Conservation (phyloP, 2,888 invertebrate genomes). For the Epinotia demarniana region DNA sequence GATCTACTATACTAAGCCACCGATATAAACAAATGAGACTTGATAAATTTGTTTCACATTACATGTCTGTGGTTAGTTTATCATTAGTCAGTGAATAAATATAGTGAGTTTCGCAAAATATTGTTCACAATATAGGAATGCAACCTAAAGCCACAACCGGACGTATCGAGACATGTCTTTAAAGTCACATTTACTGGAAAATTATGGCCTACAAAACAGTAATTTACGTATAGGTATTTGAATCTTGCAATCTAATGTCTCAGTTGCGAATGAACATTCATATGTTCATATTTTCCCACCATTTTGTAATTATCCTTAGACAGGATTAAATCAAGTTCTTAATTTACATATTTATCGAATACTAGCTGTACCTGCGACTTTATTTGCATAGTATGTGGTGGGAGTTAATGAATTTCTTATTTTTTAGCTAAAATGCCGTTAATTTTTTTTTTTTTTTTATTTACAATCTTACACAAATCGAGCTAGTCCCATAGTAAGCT, state of each 20-base stretch:
- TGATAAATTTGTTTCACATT: neutral
- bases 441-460: too few species aligned
- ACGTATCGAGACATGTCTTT: slow-evolving; percentile 40
- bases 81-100: slow-evolving; percentile 43
- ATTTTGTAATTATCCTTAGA: neutral
- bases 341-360: too few species aligned
- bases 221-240: slow-evolving; percentile 18
- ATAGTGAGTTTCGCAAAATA: slow-evolving; percentile 52
- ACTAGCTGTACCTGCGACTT: neutral
- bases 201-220: slow-evolving; percentile 10
- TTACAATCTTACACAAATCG: too few species aligned
- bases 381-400: too few species aligned
- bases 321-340: too few species aligned
- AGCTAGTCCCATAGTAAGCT: too few species aligned
- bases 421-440: too few species aligned
- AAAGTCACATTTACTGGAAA: slow-evolving; percentile 33
- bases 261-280: neutral
- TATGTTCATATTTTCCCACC: neutral
- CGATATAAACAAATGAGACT: neutral
- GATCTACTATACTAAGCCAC: neutral
- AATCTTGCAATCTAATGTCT: neutral
- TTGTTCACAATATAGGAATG: slow-evolving; percentile 63
- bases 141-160: slow-evolving; percentile 49
- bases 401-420: too few species aligned
- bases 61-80: slow-evolving; percentile 3